Base-by-base conservation (phyloP, 2,797 vertebrate species). In the Spea hammondii region DNA sequence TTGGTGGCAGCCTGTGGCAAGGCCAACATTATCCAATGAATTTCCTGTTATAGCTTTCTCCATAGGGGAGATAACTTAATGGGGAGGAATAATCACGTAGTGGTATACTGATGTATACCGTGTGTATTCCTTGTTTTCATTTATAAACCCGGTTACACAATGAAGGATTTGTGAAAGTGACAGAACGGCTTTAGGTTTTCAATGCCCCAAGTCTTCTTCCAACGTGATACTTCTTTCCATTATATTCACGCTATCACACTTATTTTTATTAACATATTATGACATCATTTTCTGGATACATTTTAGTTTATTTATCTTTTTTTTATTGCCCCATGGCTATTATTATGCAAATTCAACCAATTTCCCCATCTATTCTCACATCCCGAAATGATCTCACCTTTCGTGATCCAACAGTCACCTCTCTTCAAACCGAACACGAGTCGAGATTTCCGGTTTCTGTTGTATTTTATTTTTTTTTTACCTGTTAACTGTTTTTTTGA, bases 261-360 rank as follows among this genome's bases (percentile, higher is more conserved):
- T 8, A 60, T 44, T 73, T 48, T 79, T 53, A 79, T 79, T 69
- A 69, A n/a, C 65, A 50, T 53, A 64, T 46, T 51, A 69, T 74
- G 74, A 74, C 70, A 74, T 67, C 71, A 74, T 74, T 65, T 69
- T 79, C 62, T 65, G 65, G 8, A 73, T 78, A 46, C 46, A 51
- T 51, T 69, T 51, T 6, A 62, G 5, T 14, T 62, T 54, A 51
- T 55, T 48, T 6, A 6, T 4, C 6, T 68, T 53, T 32, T 17
- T 77, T 64, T 59, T 2, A 4, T 68, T n/a, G 17, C 55, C 67
- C 32, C 49, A 0, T 11, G 78, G 72, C 65, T 47, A 3, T 12
- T 9, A 47, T 14, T 62, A 62, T 57, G 14, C 32, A 62, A 62
- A 62, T 74, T 67, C 12, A 32, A 32, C 32, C 59, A 64, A 66